A percentile compares a stretch with the other conserved stretches of the same genome.
phyloP scores from a whole-genome alignment of 2,113 vertebrate species.

The Montifringilla adamsi region DNA sequence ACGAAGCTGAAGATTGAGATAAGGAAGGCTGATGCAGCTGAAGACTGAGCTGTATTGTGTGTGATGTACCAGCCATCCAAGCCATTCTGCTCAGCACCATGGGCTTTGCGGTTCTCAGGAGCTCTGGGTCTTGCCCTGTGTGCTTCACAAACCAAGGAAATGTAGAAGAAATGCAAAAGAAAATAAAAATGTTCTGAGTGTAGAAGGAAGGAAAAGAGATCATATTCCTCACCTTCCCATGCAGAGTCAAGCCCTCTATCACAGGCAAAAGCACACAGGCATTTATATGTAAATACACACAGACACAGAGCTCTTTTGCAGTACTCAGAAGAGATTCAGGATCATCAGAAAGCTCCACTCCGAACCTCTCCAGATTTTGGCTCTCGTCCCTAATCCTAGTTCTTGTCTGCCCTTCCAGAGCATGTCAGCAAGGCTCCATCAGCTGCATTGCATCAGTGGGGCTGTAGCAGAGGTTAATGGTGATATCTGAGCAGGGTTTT shows the following conservation, averaged over 20 bases:
- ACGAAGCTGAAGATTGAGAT: background rate
- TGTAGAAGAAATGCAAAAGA: background rate
- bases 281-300: rapidly evolving
- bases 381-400: background rate
- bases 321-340: background rate
- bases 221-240: background rate
- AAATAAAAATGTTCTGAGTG: background rate
- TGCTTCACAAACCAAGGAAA: background rate
- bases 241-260: background rate
- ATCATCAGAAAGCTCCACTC: background rate
- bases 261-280: background rate
- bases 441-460: background rate
- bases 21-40: background rate
- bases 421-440: background rate
- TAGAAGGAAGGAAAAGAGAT: background rate
- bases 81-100: background rate
- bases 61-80: background rate
- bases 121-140: background rate
- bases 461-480: background rate
- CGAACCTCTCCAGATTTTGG: background rate
- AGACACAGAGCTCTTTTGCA: background rate
- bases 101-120: background rate
- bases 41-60: background rate
- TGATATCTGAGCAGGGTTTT: conserved; percentile 3
- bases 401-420: background rate